Evolutionary conservation across 2,888 invertebrate species (phyloP).

Genomic region (Pimpla rufipes): DNA sequence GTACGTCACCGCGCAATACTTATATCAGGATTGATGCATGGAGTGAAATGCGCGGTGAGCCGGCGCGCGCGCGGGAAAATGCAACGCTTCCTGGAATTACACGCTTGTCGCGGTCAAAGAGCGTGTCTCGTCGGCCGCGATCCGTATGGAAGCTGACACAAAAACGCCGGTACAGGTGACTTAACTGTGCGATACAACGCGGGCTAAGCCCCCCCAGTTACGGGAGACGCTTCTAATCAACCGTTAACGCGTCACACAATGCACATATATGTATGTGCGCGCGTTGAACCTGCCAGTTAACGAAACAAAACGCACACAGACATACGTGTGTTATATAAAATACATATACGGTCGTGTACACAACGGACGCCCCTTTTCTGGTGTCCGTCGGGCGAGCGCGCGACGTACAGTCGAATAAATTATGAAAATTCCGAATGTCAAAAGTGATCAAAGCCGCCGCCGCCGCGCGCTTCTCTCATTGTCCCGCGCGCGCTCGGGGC

Average conservation of each 20-base stretch:
- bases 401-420: conserved; percentile 78
- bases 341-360: not conserved
- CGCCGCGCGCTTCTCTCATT: conserved; percentile 77
- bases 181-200: not conserved
- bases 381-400: conserved; percentile 32
- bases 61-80: conserved; percentile 13
- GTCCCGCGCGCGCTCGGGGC: conserved; percentile 67
- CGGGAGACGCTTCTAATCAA: conserved; percentile 67
- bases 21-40: conserved; percentile 49
- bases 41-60: conserved; percentile 42
- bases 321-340: conserved; percentile 15
- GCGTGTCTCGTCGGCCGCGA: conserved; percentile 59
- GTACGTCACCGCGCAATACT: conserved; percentile 14
- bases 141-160: conserved; percentile 10
- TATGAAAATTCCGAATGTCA: conserved; percentile 82
- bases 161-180: conserved; percentile 7
- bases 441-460: conserved; percentile 81
- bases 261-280: conserved; percentile 40
- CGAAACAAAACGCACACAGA: conserved; percentile 37
- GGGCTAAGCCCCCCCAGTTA: conserved; percentile 50
- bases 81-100: conserved; percentile 62
- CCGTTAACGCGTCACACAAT: conserved; percentile 63
- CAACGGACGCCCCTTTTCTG: conserved; percentile 24
- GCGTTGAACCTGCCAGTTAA: conserved; percentile 47
- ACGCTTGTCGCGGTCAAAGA: conserved; percentile 61